Base-by-base conservation (phyloP, 2,113 vertebrate genomes). In the Delphinapterus leucas region DNA sequence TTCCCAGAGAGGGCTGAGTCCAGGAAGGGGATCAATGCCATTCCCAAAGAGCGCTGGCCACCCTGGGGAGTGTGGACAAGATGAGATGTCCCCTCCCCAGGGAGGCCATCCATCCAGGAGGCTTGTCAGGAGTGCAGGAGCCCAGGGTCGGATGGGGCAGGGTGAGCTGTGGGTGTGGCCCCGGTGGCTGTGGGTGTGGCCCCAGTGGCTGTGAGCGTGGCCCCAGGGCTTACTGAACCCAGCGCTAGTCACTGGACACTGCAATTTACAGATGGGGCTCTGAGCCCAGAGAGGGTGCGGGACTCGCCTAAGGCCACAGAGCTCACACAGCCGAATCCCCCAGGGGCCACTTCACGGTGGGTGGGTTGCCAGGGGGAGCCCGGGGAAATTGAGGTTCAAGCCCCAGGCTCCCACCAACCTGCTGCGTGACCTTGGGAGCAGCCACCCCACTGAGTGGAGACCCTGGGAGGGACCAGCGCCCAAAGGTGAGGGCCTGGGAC, bases 141-240 rank as follows among this genome's bases (percentile, higher is more conserved):
- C 28, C 28, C 25, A 1, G 53, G 61, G 14, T 2, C 1, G n/a
- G 63, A 9, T 0, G 3, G 26, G 47, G 14, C 13, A 23, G 33
- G n/a, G 65, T 12, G 49, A 4, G 28, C 20, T 83, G 61, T 23
- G 74, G 68, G 6, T 41, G 31, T 41, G 55, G 38, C 33, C 82
- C 2, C 26, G 15, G 13, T 9, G 49, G 38, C 14, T 36, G 33
- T 58, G n/a, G 49, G 26, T 33, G n/a, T 73, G 44, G 21, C 49
- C 5, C 12, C 14, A 20, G 67, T 36, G 28, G 38, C 14, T 36
- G 41, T 58, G n/a, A 49, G 25, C 31, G n/a, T 73, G 44, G 21
- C 49, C 6, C 12, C 15, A 20, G 67, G 15, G 6, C 28, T 53
- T 49, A 49, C 74, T 23, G 76, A 44, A 49, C n/a, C 73, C 81